phyloP scores from a whole-genome alignment of 2,888 invertebrate genomes.

The Melanargia galathea region DNA sequence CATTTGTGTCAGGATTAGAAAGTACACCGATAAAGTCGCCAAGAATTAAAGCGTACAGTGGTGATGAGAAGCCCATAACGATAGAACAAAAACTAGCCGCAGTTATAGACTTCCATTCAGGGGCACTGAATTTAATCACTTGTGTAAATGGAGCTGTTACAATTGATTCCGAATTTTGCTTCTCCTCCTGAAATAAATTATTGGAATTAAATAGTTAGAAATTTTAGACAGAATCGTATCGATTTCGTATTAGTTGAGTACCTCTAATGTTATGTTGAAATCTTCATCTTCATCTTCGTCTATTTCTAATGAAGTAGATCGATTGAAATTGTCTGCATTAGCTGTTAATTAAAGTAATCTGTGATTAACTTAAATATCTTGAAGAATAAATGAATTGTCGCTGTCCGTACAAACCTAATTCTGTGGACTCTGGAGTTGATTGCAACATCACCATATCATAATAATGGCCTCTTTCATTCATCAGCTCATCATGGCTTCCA shows the following conservation, averaged over 20 bases:
- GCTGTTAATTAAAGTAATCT: background rate
- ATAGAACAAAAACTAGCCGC: constrained; percentile 84
- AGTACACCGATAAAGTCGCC: constrained; percentile 86
- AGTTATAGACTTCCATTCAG: constrained; percentile 85
- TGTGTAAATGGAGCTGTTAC: constrained; percentile 66
- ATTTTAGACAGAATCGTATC: background rate
- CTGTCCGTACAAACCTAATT: constrained; percentile 32
- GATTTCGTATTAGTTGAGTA: background rate
- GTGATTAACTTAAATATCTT: background rate
- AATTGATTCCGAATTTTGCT: constrained; percentile 39
- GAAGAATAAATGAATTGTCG: background rate
- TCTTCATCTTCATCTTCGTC: constrained; percentile 6
- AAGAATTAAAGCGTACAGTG: constrained; percentile 87
- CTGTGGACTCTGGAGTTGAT: constrained; percentile 65
- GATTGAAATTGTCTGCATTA: background rate
- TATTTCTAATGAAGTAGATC: background rate
- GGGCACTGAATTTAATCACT: constrained; percentile 83
- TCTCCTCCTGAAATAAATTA: constrained; percentile 10
- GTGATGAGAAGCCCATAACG: constrained; percentile 87
- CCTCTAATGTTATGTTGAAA: background rate
- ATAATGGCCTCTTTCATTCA: constrained; percentile 85
- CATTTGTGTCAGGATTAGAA: constrained; percentile 77
- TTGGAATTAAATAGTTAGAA: background rate
- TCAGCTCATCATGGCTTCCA: constrained; percentile 87
- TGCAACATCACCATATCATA: constrained; percentile 87